A percentile compares a stretch with the other conserved stretches of the same genome.
Evolutionary conservation across 2,888 invertebrate genomes (phyloP).

Genomic region (Euphydryas editha): DNA sequence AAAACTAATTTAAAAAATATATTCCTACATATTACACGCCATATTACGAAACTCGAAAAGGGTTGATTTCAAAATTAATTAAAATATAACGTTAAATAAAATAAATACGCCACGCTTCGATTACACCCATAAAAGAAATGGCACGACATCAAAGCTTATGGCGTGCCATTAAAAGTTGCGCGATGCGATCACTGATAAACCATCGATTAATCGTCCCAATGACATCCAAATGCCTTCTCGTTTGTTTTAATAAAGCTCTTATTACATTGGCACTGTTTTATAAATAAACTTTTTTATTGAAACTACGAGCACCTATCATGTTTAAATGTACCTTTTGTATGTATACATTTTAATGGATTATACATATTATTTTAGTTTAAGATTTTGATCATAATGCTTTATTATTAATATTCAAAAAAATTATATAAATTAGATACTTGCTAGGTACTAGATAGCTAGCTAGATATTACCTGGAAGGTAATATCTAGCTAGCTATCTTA

Average conservation of each 20-base stretch:
- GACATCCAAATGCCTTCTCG: constrained; percentile 28
- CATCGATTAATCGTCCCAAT: constrained; percentile 34
- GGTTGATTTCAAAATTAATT: constrained; percentile 3
- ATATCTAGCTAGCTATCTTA: no score
- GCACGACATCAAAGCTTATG: constrained; percentile 33
- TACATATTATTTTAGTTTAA: no score
- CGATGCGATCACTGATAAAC: constrained; percentile 37
- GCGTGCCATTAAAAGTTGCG: constrained; percentile 46
- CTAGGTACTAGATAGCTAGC: no score
- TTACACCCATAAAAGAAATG: constrained; percentile 29
- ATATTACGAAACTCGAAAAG: neutral
- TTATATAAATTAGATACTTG: no score
- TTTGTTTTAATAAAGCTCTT: constrained; percentile 27
- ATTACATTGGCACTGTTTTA: constrained; percentile 14
- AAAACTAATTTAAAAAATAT: neutral
- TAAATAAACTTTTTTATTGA: neutral
- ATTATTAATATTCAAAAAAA: no score
- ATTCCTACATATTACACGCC: neutral
- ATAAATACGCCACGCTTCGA: constrained; percentile 3
- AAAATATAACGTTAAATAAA: constrained; percentile 1
- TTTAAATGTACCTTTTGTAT: neutral
- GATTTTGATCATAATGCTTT: no score
- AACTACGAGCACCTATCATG: neutral
- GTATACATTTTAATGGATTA: no score
- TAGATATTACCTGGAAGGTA: no score